Evolutionary conservation across 1,140 invertebrate genomes (phyloP), one percentile per base, ranked within the genome.

Genomic region (Ladona fulva): DNA sequence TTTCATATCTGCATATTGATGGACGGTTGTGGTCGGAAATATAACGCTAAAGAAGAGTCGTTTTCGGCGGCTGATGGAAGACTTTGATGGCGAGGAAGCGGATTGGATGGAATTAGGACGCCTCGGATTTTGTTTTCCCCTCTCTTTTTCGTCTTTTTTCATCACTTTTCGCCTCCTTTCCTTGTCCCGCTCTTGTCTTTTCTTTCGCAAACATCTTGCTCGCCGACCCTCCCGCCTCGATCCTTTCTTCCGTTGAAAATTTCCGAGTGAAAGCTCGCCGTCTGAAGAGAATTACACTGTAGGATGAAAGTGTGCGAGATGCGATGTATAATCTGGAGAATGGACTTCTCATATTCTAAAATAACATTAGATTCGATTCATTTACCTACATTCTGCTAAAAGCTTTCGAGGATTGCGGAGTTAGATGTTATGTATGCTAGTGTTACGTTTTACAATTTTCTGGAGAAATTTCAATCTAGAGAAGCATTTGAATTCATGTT

Each of bases 1-100:
- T 66, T 66, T 66, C 52, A 66, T 66, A 66, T 66, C 52, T 66
- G 52, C 52, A 66, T 66, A 66, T 66, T 66, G 52, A 66, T 66
- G 52, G 14, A 66, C 52, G 52, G 52, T 3, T 66, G 52, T 66
- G 52, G 52, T 22, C 52, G 52, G 52, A 66, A 66, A 22, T 66
- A 66, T 66, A 66, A 66, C 52, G 52, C 16, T 12, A 66, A 66
- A 66, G 52, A 22, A 66, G 52, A 66, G 52, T 3, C 52, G 52
- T 66, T 66, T 66, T 66, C 14, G 52, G 52, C 16, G 52, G 12
- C 16, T 22, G 3, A 66, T 66, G 52, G 52, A 66, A 66, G 52
- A 66, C 52, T 66, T 66, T 66, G 52, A 66, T 66, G 52, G 52
- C 12, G 52, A 66, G 12, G 52, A 12, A 66, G 52, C 52, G 12